Evolutionary conservation across 30 jellyfish, hydroid and myxozoan species (phyloP).

Genomic region (Chrysaora quinquecirrha): DNA sequence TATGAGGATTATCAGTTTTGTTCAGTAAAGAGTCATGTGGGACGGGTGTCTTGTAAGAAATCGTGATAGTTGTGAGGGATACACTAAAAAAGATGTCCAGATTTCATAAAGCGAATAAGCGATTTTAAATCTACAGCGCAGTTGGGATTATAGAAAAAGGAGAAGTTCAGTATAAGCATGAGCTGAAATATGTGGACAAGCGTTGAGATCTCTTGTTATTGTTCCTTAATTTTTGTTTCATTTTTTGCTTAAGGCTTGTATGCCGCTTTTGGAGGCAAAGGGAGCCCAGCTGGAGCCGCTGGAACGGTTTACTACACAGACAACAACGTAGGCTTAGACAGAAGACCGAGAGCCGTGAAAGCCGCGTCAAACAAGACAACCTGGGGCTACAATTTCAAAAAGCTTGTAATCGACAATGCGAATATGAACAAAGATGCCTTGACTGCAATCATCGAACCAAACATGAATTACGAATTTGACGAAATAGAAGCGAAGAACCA

Average conservation of each 20-base stretch:
- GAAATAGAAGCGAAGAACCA: slow-evolving; percentile 63
- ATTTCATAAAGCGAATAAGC: no score
- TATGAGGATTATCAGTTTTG: no score
- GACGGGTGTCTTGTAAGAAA: no score
- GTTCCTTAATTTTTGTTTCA: not conserved
- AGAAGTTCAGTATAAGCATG: no score
- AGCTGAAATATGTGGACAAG: no score
- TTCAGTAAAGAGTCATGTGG: no score
- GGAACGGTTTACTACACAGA: slow-evolving; percentile 67
- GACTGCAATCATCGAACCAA: slow-evolving; percentile 49
- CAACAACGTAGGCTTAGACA: slow-evolving; percentile 42
- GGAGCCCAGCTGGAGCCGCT: slow-evolving; percentile 63
- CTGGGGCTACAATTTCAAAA: slow-evolving; percentile 64
- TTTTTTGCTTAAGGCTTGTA: slow-evolving; percentile 25
- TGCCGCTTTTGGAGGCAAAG: slow-evolving; percentile 53
- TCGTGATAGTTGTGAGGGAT: no score
- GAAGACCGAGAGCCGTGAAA: slow-evolving; percentile 31
- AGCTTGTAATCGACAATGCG: slow-evolving; percentile 33
- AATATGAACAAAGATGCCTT: slow-evolving; percentile 44
- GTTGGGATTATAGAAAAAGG: no score
- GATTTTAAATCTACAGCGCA: no score
- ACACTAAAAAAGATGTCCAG: no score
- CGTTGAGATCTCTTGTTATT: not conserved
- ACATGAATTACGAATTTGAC: slow-evolving; percentile 49
- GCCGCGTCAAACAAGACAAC: slow-evolving; percentile 38